Evolutionary conservation across 2,797 vertebrate genomes (phyloP).

Genomic region (Siniperca scherzeri): DNA sequence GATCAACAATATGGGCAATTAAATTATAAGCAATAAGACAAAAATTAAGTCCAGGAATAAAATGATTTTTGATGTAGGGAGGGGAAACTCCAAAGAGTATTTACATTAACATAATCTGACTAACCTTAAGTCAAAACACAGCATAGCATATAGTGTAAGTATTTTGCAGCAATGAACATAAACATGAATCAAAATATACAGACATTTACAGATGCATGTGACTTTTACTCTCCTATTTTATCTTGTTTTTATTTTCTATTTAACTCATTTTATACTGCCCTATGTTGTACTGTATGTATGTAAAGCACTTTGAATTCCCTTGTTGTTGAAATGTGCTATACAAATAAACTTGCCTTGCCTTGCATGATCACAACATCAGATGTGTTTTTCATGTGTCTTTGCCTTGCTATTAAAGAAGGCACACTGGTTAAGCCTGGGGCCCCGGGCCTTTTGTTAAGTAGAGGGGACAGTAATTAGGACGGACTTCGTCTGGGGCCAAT

Average conservation of each 20-base stretch:
- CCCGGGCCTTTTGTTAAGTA: conserved; percentile 69
- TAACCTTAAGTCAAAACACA: neutral
- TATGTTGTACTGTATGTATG: too few relatives aligned
- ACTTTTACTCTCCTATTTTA: too few relatives aligned
- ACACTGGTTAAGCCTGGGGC: conserved; percentile 52
- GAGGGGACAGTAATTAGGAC: conserved; percentile 76
- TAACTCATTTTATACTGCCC: too few relatives aligned
- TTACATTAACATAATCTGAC: neutral
- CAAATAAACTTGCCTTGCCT: too few relatives aligned
- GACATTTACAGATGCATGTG: neutral
- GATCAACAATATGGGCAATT: neutral
- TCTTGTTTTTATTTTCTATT: too few relatives aligned
- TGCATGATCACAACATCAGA: neutral
- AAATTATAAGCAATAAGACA: neutral
- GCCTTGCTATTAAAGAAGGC: conserved; percentile 11
- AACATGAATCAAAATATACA: conserved; percentile 1
- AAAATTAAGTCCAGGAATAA: neutral
- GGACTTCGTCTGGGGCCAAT: conserved; percentile 72
- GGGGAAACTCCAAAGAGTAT: neutral
- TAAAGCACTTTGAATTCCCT: too few relatives aligned
- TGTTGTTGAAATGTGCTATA: too few relatives aligned
- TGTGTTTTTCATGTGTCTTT: conserved; percentile 23
- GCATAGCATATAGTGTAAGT: neutral
- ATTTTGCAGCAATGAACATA: neutral
- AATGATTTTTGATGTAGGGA: neutral